Evolutionary conservation across 1,140 invertebrate genomes (phyloP).

Genomic region (Colletes latitarsis): DNA sequence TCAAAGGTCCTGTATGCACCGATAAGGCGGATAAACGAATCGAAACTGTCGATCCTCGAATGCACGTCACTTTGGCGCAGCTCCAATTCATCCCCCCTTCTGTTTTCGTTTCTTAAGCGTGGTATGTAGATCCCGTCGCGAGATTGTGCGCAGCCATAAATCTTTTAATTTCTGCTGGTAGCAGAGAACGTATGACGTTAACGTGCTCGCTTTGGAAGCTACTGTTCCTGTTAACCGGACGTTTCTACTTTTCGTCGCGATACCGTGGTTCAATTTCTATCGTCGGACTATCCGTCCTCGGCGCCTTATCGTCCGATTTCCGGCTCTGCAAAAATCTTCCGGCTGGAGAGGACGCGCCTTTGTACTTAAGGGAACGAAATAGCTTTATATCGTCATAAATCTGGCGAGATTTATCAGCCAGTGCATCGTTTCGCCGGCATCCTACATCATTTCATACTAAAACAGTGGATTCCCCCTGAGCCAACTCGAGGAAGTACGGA

Average conservation of each 20-base stretch:
- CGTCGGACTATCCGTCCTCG: conserved; percentile 11
- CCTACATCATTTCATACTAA: conserved; percentile 49
- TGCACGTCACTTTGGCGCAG: conserved; percentile 20
- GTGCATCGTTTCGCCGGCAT: conserved; percentile 11
- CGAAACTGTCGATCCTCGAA: conserved; percentile 38
- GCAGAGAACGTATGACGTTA: conserved; percentile 1
- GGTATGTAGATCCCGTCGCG: conserved; percentile 28
- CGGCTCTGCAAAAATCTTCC: not conserved
- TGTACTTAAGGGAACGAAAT: conserved; percentile 30
- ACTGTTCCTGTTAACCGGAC: not conserved
- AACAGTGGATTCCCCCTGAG: conserved; percentile 37
- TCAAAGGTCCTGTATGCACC: not conserved
- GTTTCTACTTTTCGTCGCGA: not conserved
- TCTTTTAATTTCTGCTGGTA: conserved; percentile 41
- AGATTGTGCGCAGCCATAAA: conserved; percentile 36
- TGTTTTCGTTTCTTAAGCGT: conserved; percentile 2
- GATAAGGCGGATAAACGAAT: conserved; percentile 15
- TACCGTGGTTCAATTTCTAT: conserved; percentile 6
- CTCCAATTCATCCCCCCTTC: not conserved
- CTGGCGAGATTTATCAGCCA: conserved; percentile 42
- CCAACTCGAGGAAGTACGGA: conserved; percentile 13
- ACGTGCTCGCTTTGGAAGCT: not conserved
- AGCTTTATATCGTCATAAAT: conserved; percentile 36
- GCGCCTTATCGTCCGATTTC: conserved; percentile 6
- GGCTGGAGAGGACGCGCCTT: conserved; percentile 1